These are phyloP conservation scores for Arvicanthis niloticus DNA, from an alignment of 2,113 vertebrate species.

Conservation along the genomic window DNA sequence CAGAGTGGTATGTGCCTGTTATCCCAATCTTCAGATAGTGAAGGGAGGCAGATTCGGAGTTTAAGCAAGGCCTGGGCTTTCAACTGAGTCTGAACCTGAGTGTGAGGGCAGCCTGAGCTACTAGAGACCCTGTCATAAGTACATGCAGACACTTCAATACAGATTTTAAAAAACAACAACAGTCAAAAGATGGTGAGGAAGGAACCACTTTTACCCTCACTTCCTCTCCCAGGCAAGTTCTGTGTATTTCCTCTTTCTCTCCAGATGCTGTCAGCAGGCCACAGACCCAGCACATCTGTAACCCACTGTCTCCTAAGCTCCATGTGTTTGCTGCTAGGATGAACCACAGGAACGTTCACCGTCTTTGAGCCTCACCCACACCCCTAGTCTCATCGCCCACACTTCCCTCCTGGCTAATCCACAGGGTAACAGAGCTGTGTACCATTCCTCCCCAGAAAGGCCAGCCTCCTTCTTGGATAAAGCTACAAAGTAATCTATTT, in stretches of 20 bases:
- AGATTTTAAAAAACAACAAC: neutral
- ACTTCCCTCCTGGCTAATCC: neutral
- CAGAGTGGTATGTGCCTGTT: fast-evolving
- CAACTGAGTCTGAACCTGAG: no score
- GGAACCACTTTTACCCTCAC: neutral
- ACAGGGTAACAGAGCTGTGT: neutral
- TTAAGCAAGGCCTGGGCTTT: neutral
- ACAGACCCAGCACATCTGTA: neutral
- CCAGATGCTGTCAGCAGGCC: neutral
- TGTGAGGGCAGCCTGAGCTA: neutral
- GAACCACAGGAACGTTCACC: neutral
- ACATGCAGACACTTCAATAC: neutral
- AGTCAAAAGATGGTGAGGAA: neutral
- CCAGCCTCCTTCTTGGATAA: neutral
- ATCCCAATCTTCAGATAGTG: neutral
- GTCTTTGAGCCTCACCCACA: neutral
- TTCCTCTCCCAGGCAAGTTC: neutral
- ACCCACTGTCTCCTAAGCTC: neutral
- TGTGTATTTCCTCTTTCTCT: neutral
- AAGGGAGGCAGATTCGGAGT: neutral
- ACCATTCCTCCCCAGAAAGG: neutral
- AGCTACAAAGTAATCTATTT: neutral
- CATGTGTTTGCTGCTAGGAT: neutral
- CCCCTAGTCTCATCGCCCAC: no score
- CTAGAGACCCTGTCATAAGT: neutral